Evolutionary conservation across 1,140 invertebrate species (phyloP), one percentile per base, ranked within the genome.

Genomic region (Orussus abietinus): DNA sequence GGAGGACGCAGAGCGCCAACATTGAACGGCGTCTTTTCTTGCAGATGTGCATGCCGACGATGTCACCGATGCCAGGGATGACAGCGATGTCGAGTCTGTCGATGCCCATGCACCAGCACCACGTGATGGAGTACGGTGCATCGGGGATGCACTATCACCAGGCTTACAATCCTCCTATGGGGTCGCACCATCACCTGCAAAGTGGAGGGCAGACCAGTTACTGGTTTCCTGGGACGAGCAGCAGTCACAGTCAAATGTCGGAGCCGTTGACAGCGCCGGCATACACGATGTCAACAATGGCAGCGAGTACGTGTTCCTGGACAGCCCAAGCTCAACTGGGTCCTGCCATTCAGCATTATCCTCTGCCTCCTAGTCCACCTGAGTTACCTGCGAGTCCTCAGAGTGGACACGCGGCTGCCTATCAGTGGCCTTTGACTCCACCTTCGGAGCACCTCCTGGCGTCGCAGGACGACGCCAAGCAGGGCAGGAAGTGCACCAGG

Each of bases 401-500:
- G 12, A 57, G 20, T 80, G 78, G 33, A 78, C 78, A 2, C 45
- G 54, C 11, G 5, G 32, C 40, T 1, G 48, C 43, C 1, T 40
- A 39, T 15, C 34, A 21, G n/a, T n/a, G n/a, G n/a, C n/a, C n/a
- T n/a, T n/a, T n/a, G n/a, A n/a, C n/a, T n/a, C 22, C 22, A 25
- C 22, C 22, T 6, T 25, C 22, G 22, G 22, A 3, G 10, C 3
- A 10, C 5, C 4, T 22, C 17, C 6, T 1, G 17, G 22, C 5
- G 2, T 38, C 1, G 11, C 39, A 4, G 14, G 51, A 53, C 1
- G 50, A 49, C 7, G 7, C 41, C 0, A 55, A 50, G 33, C 38
- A 51, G 0, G 49, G 48, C 4, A 35, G 54, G 13, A 61, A 59
- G 22, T 80, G 78, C 25, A 79, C 78, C 2, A 78, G 79, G 39